Evolutionary conservation across 2,113 vertebrate genomes (phyloP).

Genomic region (Coreoperca whiteheadi): DNA sequence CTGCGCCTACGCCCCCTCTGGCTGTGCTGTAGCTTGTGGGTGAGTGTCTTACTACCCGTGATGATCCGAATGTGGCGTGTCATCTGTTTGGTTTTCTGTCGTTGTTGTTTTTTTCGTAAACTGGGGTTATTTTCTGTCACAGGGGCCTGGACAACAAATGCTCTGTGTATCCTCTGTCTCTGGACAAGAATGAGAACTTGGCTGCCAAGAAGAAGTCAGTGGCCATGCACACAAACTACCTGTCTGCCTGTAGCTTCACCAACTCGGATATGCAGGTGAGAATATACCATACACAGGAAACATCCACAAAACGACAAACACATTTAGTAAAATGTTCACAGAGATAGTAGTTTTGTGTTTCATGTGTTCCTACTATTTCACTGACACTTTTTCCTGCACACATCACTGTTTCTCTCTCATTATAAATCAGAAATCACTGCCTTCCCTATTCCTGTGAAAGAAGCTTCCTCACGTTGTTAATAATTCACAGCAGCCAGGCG

Average conservation of each 20-base stretch:
- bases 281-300: neutral
- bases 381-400: neutral
- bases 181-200: conserved; percentile 99
- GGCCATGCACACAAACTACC: conserved; percentile 99
- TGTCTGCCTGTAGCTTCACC: conserved; percentile 99
- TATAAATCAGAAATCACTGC: conserved; percentile 59
- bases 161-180: conserved; percentile 97
- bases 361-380: neutral
- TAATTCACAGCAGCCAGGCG: conserved; percentile 58
- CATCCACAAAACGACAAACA: neutral
- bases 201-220: conserved; percentile 99
- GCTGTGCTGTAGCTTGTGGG: conserved; percentile 98
- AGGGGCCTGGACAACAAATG: conserved; percentile 99
- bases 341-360: neutral
- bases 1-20: conserved; percentile 95
- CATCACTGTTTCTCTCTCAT: neutral
- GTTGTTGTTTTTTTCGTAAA: neutral
- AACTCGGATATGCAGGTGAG: conserved; percentile 99
- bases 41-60: conserved; percentile 79
- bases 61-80: neutral
- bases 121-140: conserved; percentile 18
- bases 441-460: neutral
- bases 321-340: neutral
- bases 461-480: conserved; percentile 45
- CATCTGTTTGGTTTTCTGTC: neutral